Conservation (phyloP, 2,113 vertebrate genomes). For the Tupaia tana region DNA sequence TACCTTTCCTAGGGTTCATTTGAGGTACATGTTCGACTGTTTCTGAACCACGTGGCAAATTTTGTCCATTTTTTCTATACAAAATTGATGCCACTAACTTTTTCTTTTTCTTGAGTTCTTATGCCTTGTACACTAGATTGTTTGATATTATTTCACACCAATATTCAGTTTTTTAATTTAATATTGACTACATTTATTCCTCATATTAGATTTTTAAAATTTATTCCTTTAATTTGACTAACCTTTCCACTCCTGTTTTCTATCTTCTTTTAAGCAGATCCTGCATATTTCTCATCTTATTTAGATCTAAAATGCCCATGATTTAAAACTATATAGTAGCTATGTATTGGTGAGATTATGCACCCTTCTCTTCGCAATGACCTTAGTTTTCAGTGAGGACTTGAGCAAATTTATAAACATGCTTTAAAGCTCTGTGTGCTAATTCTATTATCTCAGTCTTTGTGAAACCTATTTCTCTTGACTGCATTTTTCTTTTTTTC, state of each 20-base stretch:
- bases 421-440: not conserved
- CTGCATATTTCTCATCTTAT: not conserved
- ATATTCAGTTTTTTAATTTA: not conserved
- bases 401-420: not conserved
- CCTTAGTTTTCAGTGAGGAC: not conserved
- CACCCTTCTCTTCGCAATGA: not conserved
- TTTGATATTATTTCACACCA: not conserved
- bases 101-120: not conserved
- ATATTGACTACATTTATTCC: not conserved
- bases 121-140: not conserved
- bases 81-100: not conserved
- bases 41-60: not conserved
- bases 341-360: not conserved
- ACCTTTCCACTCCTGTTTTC: not conserved
- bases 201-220: not conserved
- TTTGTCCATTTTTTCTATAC: not conserved
- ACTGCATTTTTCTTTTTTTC: not conserved
- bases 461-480: not conserved
- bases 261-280: not conserved
- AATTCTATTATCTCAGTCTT: not conserved
- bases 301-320: not conserved
- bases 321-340: not conserved
- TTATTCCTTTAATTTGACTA: not conserved
- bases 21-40: not conserved
- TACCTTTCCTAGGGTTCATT: not conserved